A percentile compares a stretch with the other conserved stretches of the same genome.
Conservation (phyloP, 2,888 invertebrate genomes). For the Cyclophora albipunctata region DNA sequence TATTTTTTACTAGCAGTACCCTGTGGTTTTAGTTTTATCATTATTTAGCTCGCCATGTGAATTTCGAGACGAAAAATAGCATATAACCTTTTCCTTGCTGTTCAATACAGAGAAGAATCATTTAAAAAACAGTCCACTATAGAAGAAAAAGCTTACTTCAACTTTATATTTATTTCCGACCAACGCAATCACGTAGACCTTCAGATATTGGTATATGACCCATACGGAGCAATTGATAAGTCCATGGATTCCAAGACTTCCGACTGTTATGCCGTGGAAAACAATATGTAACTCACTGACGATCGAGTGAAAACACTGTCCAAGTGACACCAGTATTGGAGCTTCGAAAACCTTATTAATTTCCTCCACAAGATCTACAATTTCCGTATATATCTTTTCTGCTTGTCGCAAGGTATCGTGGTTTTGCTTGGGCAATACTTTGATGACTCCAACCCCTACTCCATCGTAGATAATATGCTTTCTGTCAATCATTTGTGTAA, state of each 20-base stretch:
- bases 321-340: slow-evolving; percentile 37
- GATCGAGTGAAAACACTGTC: slow-evolving; percentile 55
- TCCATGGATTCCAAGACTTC: slow-evolving; percentile 33
- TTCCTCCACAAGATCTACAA: slow-evolving; percentile 36
- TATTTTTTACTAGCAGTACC: too few relatives aligned
- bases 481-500: not conserved
- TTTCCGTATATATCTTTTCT: slow-evolving; percentile 40
- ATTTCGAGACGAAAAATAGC: too few relatives aligned
- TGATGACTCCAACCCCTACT: slow-evolving; percentile 15
- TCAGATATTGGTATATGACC: slow-evolving; percentile 51
- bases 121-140: too few relatives aligned
- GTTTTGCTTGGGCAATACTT: slow-evolving; percentile 22
- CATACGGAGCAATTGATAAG: slow-evolving; percentile 49
- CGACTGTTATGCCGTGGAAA: slow-evolving; percentile 42
- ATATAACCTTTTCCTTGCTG: too few relatives aligned
- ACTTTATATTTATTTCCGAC: slow-evolving; percentile 42
- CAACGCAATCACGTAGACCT: slow-evolving; percentile 42
- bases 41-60: too few relatives aligned
- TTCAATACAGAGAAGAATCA: too few relatives aligned
- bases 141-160: slow-evolving; percentile 27
- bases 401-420: slow-evolving; percentile 34
- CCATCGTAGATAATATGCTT: too few relatives aligned
- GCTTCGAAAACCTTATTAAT: slow-evolving; percentile 49
- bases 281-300: slow-evolving; percentile 54
- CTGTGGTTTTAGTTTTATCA: too few relatives aligned